Evolutionary conservation across 2,113 vertebrate genomes (phyloP).

Genomic region (Sinosuthora webbiana): DNA sequence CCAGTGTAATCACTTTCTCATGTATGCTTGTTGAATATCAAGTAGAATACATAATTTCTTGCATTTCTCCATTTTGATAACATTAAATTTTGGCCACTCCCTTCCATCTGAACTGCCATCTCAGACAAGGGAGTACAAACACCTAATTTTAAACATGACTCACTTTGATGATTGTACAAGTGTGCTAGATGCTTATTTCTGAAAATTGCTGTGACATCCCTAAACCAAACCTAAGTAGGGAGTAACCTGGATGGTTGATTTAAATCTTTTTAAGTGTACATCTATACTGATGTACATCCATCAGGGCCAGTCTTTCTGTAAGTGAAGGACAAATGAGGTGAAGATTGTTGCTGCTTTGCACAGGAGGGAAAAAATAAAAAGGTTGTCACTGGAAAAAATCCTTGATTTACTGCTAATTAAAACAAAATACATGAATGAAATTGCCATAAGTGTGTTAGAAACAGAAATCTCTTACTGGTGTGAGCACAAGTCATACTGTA

Average conservation of each 20-base stretch:
- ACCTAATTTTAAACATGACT: constrained; percentile 13
- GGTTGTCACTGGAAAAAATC: neutral
- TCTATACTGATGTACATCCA: neutral
- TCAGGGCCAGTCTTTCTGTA: neutral
- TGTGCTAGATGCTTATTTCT: constrained; percentile 17
- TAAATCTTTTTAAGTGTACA: neutral
- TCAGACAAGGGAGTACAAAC: neutral
- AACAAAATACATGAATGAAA: neutral
- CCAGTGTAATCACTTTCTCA: neutral
- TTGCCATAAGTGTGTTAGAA: neutral
- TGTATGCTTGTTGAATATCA: neutral
- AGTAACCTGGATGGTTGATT: neutral
- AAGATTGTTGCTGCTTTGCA: neutral
- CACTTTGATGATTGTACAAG: constrained; percentile 14
- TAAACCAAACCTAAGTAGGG: neutral
- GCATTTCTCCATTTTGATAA: neutral
- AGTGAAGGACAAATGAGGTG: neutral
- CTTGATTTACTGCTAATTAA: neutral
- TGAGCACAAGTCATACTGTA: neutral
- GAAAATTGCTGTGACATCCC: neutral
- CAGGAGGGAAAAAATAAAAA: neutral
- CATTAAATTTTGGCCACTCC: neutral
- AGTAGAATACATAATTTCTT: neutral
- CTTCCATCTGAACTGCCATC: neutral
- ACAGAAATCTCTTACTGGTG: neutral